Conservation (phyloP, 2,888 invertebrate species). For the Lathronympha strigana region DNA sequence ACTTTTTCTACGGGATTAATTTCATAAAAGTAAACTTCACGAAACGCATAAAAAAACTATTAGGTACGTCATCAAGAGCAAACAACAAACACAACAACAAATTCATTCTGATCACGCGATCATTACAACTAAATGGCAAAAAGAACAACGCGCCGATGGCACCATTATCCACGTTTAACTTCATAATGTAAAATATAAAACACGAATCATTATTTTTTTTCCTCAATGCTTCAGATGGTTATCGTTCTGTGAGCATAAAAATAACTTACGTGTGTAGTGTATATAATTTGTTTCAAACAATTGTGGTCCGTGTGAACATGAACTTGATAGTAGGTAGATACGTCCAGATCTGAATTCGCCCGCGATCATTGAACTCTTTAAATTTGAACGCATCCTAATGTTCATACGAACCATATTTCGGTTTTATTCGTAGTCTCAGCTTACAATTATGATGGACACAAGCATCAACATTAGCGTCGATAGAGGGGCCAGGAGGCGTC, state of each 20-base stretch:
- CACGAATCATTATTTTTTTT: conserved; percentile 19
- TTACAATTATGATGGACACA: too few species aligned
- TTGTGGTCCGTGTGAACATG: too few species aligned
- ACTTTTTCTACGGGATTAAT: too few species aligned
- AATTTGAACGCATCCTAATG: too few species aligned
- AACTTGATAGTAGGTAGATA: too few species aligned
- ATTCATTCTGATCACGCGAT: background rate
- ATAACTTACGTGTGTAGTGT: background rate
- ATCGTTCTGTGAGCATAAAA: background rate
- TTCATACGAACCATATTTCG: too few species aligned
- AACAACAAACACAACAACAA: background rate
- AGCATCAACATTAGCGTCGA: too few species aligned
- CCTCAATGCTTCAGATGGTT: background rate
- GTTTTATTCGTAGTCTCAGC: too few species aligned
- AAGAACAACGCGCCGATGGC: conserved; percentile 8
- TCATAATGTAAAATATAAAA: conserved; percentile 4
- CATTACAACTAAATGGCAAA: conserved; percentile 11
- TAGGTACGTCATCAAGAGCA: background rate
- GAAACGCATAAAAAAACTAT: background rate
- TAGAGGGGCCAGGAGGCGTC: too few species aligned
- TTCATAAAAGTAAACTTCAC: too few species aligned
- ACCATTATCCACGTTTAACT: conserved; percentile 8
- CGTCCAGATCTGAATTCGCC: too few species aligned
- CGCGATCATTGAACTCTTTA: too few species aligned
- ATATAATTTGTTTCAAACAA: background rate